Evolutionary conservation across 2,113 vertebrate genomes (phyloP).

Genomic region (Rhadina sibilatrix): DNA sequence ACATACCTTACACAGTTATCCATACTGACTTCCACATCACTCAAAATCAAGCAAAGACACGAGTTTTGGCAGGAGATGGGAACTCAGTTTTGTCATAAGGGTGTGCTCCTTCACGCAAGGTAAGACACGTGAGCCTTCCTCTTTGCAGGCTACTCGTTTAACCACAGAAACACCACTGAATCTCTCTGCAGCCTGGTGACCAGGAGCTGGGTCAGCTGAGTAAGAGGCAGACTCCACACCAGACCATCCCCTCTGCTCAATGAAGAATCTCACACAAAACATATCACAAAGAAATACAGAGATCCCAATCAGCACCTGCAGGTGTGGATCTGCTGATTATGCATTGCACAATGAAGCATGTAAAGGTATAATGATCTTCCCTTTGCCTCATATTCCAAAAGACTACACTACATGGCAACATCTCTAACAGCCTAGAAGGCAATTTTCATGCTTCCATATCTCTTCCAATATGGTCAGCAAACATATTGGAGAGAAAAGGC

Average conservation of each 20-base stretch:
- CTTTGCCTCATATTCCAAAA: background rate
- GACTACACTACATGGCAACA: background rate
- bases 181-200: background rate
- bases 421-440: background rate
- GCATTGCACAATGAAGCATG: background rate
- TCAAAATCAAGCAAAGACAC: background rate
- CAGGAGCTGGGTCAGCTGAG: background rate
- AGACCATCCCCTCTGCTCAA: background rate
- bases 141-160: background rate
- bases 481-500: background rate
- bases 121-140: fast-evolving
- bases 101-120: background rate
- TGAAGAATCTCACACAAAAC: background rate
- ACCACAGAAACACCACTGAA: background rate
- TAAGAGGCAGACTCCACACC: background rate
- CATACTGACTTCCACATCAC: background rate
- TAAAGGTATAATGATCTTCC: background rate
- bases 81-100: background rate
- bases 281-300: background rate
- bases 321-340: background rate
- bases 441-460: background rate
- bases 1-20: background rate
- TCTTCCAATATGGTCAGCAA: background rate
- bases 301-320: background rate
- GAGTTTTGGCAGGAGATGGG: background rate